Base-by-base conservation (phyloP, 2,797 vertebrate genomes). In the Prionace glauca region DNA sequence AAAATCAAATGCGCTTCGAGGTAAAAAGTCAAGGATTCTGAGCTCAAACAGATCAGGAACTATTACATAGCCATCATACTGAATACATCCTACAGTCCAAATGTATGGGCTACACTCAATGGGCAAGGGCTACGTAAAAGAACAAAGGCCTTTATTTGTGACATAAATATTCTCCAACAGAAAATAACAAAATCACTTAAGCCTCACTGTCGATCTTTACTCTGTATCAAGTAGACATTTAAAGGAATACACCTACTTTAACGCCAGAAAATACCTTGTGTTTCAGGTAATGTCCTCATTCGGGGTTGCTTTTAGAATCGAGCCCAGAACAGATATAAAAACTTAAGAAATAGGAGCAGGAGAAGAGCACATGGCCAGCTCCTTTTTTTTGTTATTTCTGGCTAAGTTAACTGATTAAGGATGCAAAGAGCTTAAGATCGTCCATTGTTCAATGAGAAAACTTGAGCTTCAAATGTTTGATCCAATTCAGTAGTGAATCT, bases 151-250 rank as follows among this genome's bases (percentile, higher is more conserved):
- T 0, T 65, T 14, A 65, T 92, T 90, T 92, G n/a, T 41, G 67
- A 92, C n/a, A 9, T 91, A 67, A 92, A 67, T 24, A 26, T 65
- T 36, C 56, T 60, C 90, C n/a, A 92, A 36, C 18, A 69, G 90
- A 69, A 69, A 92, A 92, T 69, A 20, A 20, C n/a, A 69, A n/a
- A 92, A n/a, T n/a, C n/a, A 92, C 90, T 92, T 92, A 2, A 81
- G n/a, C n/a, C 88, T 65, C 22, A 24, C 10, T 67, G 9, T 24
- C 9, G 18, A 90, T 41, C 45, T 29, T 90, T 62, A 14, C 14
- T 24, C 20, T 41, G 16, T 26, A 67, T 41, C 32, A 91, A 67
- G 1, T n/a, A 67, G 90, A 36, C 65, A 45, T 41, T 84, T 45
- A 9, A 45, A 84, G 79, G 18, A 0, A 36, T 14, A 81, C 79